Conservation (phyloP, 2,888 invertebrate species). For the Catonia carolina region DNA sequence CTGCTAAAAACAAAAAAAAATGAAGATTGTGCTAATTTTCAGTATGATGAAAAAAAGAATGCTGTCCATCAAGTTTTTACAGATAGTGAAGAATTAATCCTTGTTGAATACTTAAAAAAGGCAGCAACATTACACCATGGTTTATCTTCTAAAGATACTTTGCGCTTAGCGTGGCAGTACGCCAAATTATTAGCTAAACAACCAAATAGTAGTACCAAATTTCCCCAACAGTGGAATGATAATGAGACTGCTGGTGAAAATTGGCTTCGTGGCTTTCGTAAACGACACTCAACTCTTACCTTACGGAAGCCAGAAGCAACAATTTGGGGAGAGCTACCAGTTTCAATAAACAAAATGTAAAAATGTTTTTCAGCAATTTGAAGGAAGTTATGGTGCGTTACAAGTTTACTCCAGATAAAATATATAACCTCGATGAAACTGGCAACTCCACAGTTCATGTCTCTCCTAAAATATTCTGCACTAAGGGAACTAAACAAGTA, state of each 20-base stretch:
- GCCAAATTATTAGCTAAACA: no score
- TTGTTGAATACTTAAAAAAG: no score
- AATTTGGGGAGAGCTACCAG: slow-evolving; percentile 18
- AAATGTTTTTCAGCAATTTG: slow-evolving; percentile 17
- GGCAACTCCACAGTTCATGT: slow-evolving; percentile 20
- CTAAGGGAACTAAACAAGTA: slow-evolving; percentile 16
- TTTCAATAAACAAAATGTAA: slow-evolving; percentile 19
- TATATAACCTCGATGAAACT: slow-evolving; percentile 25
- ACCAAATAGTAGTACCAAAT: no score
- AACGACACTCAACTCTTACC: slow-evolving; percentile 16
- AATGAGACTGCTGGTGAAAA: slow-evolving; percentile 11
- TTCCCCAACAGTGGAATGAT: no score
- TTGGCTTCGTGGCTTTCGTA: slow-evolving; percentile 13
- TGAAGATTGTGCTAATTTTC: no score
- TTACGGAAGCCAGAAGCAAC: slow-evolving; percentile 21
- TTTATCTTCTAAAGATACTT: no score
- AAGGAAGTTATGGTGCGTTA: slow-evolving; percentile 1
- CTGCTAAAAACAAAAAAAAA: no score
- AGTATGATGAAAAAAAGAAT: no score
- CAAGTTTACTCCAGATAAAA: slow-evolving; percentile 19
- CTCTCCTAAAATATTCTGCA: slow-evolving; percentile 12
- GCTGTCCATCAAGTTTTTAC: no score
- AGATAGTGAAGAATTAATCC: no score
- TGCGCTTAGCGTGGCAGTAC: no score
- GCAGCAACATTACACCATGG: no score